These are phyloP conservation scores for Dilophus febrilis DNA, from an alignment of 2,888 invertebrate genomes.

Conservation along the genomic window DNA sequence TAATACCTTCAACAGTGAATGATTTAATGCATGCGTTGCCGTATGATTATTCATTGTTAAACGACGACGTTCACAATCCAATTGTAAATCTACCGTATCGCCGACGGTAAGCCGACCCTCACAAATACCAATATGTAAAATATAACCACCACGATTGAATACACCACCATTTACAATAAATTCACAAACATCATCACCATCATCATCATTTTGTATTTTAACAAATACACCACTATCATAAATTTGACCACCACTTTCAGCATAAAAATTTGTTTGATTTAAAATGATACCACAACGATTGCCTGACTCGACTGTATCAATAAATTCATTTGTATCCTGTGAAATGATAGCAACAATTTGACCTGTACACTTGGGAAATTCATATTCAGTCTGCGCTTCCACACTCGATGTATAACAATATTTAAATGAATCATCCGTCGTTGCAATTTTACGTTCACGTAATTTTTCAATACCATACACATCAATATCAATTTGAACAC, in stretches of 20 bases:
- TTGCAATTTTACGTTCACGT: conserved; percentile 53
- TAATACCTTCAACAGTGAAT: conserved; percentile 76
- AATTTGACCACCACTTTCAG: conserved; percentile 98
- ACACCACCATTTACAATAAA: conserved; percentile 86
- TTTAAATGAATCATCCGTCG: conserved; percentile 84
- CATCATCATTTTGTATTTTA: conserved; percentile 29
- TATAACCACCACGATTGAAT: conserved; percentile 89
- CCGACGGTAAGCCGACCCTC: conserved; percentile 73
- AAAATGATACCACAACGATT: conserved; percentile 84
- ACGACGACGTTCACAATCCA: conserved; percentile 72
- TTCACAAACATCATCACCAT: conserved; percentile 63
- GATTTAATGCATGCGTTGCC: conserved; percentile 93
- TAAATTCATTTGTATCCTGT: conserved; percentile 66
- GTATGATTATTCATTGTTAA: conserved; percentile 98
- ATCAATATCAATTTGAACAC: conserved; percentile 76
- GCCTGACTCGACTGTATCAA: conserved; percentile 61
- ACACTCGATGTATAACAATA: conserved; percentile 66
- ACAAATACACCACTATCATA: conserved; percentile 87
- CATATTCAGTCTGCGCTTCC: conserved; percentile 53
- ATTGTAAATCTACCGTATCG: conserved; percentile 61
- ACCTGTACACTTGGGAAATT: conserved; percentile 52
- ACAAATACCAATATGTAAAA: conserved; percentile 80
- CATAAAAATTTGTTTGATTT: conserved; percentile 89
- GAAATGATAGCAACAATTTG: conserved; percentile 64
- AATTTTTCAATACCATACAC: conserved; percentile 89